Evolutionary conservation across 2,113 vertebrate species (phyloP).

Genomic region (Xiphophorus hellerii): DNA sequence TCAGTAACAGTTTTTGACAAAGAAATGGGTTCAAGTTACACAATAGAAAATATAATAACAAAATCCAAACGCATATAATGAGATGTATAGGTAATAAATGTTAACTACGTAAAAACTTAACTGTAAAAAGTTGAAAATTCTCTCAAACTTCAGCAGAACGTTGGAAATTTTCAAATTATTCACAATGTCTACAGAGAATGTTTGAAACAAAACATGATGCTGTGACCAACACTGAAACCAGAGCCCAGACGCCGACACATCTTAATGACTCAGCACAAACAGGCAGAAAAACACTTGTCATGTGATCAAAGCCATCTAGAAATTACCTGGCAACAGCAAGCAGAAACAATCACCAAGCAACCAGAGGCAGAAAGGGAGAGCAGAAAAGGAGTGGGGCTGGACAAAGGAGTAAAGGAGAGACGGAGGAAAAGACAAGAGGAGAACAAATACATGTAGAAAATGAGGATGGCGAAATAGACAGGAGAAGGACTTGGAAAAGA

Average conservation of each 20-base stretch:
- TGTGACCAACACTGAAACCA: neutral
- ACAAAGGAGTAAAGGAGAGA: too few species aligned
- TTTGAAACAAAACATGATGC: neutral
- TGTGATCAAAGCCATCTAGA: slow-evolving; percentile 1
- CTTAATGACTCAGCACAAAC: slow-evolving; percentile 18
- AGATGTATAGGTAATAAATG: neutral
- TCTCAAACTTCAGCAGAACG: neutral
- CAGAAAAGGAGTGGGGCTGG: neutral
- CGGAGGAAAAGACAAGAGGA: neutral
- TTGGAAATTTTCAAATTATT: neutral
- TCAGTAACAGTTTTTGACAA: neutral
- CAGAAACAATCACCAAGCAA: slow-evolving; percentile 12
- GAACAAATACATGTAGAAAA: neutral
- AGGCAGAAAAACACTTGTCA: neutral
- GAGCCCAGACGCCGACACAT: neutral
- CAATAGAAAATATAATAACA: neutral
- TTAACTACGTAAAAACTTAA: neutral
- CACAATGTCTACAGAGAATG: neutral
- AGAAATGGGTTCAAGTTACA: neutral
- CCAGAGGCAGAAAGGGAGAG: slow-evolving; percentile 1
- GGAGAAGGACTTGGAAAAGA: neutral
- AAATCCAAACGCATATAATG: neutral
- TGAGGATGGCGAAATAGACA: neutral
- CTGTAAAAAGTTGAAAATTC: neutral
- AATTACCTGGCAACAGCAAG: slow-evolving; percentile 15